Percentiles rank a stretch among this genome's conserved stretches.
These are phyloP conservation scores for Poeciliopsis infans DNA, from an alignment of 2,797 vertebrate genomes.

Conservation along the genomic window DNA sequence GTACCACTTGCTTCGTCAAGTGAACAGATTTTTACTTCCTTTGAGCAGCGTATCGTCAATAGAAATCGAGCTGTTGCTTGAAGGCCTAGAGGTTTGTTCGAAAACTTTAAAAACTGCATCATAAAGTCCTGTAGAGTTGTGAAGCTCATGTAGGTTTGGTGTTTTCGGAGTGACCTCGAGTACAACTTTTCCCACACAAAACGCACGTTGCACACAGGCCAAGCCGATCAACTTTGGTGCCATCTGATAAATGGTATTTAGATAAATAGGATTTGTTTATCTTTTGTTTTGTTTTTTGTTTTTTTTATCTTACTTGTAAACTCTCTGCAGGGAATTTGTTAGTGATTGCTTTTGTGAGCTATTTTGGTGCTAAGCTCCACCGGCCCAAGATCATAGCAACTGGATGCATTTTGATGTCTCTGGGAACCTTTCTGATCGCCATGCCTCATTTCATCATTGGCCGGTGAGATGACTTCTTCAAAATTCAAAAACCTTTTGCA, in stretches of 20 bases:
- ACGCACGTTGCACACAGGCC: not conserved
- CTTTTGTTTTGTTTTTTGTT: no score
- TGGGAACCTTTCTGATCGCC: constrained; percentile 89
- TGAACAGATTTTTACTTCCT: not conserved
- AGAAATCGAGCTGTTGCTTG: not conserved
- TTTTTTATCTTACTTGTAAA: not conserved
- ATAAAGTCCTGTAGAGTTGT: not conserved
- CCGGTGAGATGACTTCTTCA: constrained; percentile 77
- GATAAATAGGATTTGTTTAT: not conserved
- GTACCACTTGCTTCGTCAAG: not conserved
- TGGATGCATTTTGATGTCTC: constrained; percentile 91
- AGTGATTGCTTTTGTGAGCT: constrained; percentile 93
- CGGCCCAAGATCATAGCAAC: constrained; percentile 91
- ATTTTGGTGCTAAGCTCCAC: constrained; percentile 93
- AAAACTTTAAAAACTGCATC: not conserved
- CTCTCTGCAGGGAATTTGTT: constrained; percentile 88
- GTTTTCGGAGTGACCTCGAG: not conserved
- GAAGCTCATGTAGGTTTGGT: not conserved
- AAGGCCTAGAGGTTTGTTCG: not conserved
- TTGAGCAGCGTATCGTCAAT: not conserved
- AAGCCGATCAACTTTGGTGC: not conserved
- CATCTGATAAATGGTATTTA: not conserved
- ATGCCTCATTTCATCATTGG: constrained; percentile 92
- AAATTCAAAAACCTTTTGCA: not conserved
- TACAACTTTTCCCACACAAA: not conserved